These are phyloP conservation scores for Ophioninae sp. DNA, from an alignment of 2,888 invertebrate species.

Conservation along the genomic window DNA sequence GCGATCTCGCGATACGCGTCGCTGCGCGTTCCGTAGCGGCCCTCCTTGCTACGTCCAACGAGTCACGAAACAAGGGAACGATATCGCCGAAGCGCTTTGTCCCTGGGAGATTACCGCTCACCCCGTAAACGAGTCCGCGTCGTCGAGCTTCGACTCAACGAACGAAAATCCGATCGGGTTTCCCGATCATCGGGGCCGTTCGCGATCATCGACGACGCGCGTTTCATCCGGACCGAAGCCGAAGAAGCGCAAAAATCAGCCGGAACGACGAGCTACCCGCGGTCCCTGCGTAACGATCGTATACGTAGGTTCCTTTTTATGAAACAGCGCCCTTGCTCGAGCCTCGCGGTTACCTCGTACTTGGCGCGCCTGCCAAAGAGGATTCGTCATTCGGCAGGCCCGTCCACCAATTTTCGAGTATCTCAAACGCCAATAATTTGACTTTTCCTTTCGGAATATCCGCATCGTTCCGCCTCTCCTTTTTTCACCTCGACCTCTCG, in stretches of 20 bases:
- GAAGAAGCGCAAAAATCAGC: background rate
- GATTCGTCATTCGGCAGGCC: background rate
- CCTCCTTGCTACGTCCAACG: background rate
- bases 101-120: background rate
- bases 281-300: too few species aligned
- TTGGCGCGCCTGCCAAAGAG: too few species aligned
- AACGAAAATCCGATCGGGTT: background rate
- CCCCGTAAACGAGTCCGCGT: background rate
- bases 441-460: background rate
- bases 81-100: slow-evolving; percentile 1
- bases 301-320: too few species aligned
- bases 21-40: slow-evolving; percentile 8
- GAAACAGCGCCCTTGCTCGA: too few species aligned
- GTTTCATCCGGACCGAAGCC: too few species aligned
- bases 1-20: slow-evolving; percentile 41
- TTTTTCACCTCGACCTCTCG: background rate
- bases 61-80: slow-evolving; percentile 19
- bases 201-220: too few species aligned
- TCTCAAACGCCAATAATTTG: background rate
- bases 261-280: too few species aligned
- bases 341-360: too few species aligned
- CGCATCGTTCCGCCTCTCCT: background rate
- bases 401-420: background rate
- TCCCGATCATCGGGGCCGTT: background rate
- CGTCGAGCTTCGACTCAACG: background rate